Base-by-base conservation (phyloP, 2,888 invertebrate species). In the Tolmerus cingulatus region DNA sequence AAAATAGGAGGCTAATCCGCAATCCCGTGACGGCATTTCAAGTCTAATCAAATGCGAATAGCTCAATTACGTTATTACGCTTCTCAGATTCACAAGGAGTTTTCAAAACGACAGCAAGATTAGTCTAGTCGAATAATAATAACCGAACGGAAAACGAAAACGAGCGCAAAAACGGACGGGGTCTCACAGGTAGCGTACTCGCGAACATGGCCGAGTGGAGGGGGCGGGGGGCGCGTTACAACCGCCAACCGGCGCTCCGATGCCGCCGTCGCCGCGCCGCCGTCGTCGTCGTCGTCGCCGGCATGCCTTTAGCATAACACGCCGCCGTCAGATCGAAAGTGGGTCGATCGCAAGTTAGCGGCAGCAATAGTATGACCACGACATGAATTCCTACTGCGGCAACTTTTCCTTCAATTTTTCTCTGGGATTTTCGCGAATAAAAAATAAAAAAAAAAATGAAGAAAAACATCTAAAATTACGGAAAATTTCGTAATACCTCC, bases 321-420 rank as follows among this genome's bases (percentile, higher is more conserved):
- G 23, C 27, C 79, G 79, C 51, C 79, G 30, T 79, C 51, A 12
- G 51, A 51, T 27, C 51, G 79, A 79, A 79, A 79, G 79, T 79
- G 30, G 79, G 79, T 79, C 79, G 51, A 79, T 79, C 51, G 79
- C 79, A 27, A 79, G 79, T 79, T 79, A 78, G 79, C 51, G 27
- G 30, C 30, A 55, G 79, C 79, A 79, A 66, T 66, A 66, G 27
- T 23, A 66, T 79, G 79, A 79, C 79, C 79, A 46, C 79, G 79
- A 79, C 79, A 79, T 51, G 79, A 79, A 79, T 79, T 79, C 79
- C 51, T 79, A 79, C 79, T 51, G 79, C 79, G 51, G 79, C 79
- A 79, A 46, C 51, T 51, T 79, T 79, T 79, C 51, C 79, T 79
- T 79, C 79, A 79, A 66, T 79, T 55, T 79, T 79, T 79, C 79